Conservation (phyloP, 2,888 invertebrate genomes). For the Cephus runcator region DNA sequence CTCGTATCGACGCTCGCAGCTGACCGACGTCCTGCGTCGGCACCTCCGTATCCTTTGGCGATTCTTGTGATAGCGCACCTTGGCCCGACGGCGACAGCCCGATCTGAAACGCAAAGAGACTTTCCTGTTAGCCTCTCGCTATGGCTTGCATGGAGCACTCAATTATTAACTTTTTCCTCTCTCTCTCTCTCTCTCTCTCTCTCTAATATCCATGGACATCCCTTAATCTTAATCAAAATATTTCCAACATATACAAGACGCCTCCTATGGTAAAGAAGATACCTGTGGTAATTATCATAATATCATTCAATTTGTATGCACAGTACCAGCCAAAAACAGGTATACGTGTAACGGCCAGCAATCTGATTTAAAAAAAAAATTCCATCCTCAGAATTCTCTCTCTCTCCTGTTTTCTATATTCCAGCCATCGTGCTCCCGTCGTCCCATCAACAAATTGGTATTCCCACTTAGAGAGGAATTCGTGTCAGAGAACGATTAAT, state of each 20-base stretch:
- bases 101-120: constrained; percentile 28
- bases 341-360: too few relatives aligned
- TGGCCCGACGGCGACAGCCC: constrained; percentile 23
- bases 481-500: constrained; percentile 60
- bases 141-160: constrained; percentile 6
- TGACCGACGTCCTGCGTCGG: constrained; percentile 13
- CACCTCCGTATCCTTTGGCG: constrained; percentile 8
- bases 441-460: constrained; percentile 50
- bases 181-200: constrained; percentile 3
- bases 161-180: constrained; percentile 1
- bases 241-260: background rate
- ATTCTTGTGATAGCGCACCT: constrained; percentile 7
- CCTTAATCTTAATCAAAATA: background rate
- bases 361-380: too few relatives aligned
- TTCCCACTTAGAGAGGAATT: constrained; percentile 57
- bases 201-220: background rate
- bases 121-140: background rate
- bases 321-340: too few relatives aligned
- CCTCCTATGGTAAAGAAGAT: background rate
- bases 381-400: background rate
- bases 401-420: constrained; percentile 12
- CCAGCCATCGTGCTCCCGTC: constrained; percentile 19
- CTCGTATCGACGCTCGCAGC: constrained; percentile 2
- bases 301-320: background rate
- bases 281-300: background rate